These are phyloP conservation scores for Neocloeon triangulifer DNA, from an alignment of 1,140 invertebrate genomes.

Conservation along the genomic window DNA sequence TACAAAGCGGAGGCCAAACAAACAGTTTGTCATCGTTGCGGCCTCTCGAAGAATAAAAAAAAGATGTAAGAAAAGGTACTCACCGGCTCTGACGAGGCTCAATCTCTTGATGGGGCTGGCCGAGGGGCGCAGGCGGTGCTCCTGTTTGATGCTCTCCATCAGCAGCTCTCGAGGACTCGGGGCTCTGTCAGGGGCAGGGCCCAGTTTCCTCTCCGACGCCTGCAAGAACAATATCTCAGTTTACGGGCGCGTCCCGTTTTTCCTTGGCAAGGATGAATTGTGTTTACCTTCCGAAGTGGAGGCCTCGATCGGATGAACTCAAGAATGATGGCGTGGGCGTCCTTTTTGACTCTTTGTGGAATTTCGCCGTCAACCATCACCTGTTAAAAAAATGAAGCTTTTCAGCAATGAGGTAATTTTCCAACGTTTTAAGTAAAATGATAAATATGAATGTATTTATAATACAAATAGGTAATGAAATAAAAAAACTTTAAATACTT, in stretches of 20 bases:
- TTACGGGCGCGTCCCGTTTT: slow-evolving; percentile 5
- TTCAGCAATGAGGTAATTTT: no score
- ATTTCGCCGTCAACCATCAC: slow-evolving; percentile 63
- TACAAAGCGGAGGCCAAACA: no score
- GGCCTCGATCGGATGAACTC: slow-evolving; percentile 91
- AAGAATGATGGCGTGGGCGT: slow-evolving; percentile 83
- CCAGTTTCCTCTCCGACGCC: slow-evolving; percentile 70
- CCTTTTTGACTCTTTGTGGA: slow-evolving; percentile 55
- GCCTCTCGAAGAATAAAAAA: no score
- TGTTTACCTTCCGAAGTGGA: slow-evolving; percentile 63
- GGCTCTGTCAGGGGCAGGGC: slow-evolving; percentile 36
- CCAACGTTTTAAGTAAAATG: no score
- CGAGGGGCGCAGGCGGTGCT: slow-evolving; percentile 39
- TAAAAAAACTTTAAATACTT: no score
- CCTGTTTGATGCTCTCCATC: slow-evolving; percentile 69
- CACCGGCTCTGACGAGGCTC: no score
- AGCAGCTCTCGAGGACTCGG: slow-evolving; percentile 62
- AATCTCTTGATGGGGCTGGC: slow-evolving; percentile 12
- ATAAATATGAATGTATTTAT: no score
- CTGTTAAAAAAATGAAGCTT: no score
- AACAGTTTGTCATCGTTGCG: no score
- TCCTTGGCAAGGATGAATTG: slow-evolving; percentile 5
- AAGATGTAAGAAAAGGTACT: no score
- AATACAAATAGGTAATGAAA: no score
- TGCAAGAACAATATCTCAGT: slow-evolving; percentile 16